Base-by-base conservation (phyloP, 2,797 vertebrate species). In the Danio jaintianensis region DNA sequence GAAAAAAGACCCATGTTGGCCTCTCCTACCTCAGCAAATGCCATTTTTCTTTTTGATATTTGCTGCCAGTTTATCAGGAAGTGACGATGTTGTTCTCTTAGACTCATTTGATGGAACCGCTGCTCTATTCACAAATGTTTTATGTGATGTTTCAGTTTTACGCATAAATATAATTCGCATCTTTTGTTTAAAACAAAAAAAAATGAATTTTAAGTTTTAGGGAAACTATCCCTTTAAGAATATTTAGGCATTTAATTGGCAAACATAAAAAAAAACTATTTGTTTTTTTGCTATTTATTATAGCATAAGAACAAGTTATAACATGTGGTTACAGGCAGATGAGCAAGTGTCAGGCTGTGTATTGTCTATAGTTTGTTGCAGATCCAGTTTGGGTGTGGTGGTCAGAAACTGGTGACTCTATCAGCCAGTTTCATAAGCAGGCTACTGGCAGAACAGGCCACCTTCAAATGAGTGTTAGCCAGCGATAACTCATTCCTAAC, bases 401-500 rank as follows among this genome's bases (percentile, higher is more conserved):
- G 50, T 58, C 67, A 79, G 13, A 79, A 81, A 80, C 69, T 63
- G 58, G 74, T 56, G 64, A 74, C 84, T 80, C 80, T 82, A 86
- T 86, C 83, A 81, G 75, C 45, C 50, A 2, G 43, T 61, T 74
- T 83, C 78, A 82, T 15, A 15, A 66, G 36, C 64, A 20, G 59
- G 79, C 59, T 61, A 45, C 38, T 13, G 45, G 15, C 62, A 53
- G 8, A 50, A 58, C 72, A 52, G 20, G 18, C 50, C 62, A 55
- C 43, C n/a, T 78, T 52, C 38, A 75, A 38, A 66, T 69, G 79
- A 67, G 70, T 86, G 85, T 78, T 81, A 81, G 72, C 36, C 75
- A 73, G 13, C 90, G 93, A 94, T 93, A 92, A 93, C 71, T 76
- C 82, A 64, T 50, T 40, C 45, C 52, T 64, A 80, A 58, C 50